phyloP scores from a whole-genome alignment of 2,113 vertebrate genomes.

The Phyllostomus discolor region DNA sequence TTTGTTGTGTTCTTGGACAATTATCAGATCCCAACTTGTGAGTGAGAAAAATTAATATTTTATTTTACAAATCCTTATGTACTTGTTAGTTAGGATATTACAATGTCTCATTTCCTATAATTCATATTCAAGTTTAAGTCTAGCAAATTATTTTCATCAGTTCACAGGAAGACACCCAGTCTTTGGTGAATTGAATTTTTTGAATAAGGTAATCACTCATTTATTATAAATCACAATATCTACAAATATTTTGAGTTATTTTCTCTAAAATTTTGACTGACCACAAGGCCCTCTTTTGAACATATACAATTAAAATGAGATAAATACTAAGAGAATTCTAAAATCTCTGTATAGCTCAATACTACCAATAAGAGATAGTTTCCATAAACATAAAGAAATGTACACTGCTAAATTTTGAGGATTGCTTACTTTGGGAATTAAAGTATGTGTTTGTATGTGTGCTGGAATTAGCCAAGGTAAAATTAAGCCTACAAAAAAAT shows the following conservation, averaged over 20 bases:
- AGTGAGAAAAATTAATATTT: background rate
- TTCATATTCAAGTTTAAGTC: background rate
- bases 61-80: background rate
- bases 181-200: background rate
- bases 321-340: background rate
- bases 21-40: background rate
- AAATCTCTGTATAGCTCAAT: background rate
- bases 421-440: background rate
- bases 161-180: background rate
- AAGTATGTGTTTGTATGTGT: background rate
- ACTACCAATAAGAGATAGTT: background rate
- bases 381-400: background rate
- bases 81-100: background rate
- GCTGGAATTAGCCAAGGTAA: background rate
- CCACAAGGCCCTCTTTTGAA: background rate
- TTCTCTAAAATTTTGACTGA: background rate
- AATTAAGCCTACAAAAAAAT: background rate
- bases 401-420: background rate
- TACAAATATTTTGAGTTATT: background rate
- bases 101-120: background rate
- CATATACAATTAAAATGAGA: background rate
- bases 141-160: background rate
- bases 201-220: background rate
- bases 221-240: background rate
- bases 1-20: background rate